Base-by-base conservation (phyloP, 2,888 invertebrate species). In the Colostygia pectinataria region DNA sequence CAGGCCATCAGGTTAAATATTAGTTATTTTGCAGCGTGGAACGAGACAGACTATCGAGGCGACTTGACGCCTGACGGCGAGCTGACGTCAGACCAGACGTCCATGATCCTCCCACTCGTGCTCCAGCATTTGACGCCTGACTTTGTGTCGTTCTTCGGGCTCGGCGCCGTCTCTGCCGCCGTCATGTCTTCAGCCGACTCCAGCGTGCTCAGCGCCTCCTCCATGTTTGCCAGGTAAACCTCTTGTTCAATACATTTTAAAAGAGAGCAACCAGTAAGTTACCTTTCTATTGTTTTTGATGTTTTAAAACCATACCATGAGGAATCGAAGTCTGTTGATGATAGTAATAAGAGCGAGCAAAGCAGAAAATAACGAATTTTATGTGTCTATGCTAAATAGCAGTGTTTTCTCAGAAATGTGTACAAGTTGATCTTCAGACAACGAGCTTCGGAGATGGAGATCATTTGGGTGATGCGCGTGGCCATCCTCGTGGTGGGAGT, bases 171-270 rank as follows among this genome's bases (percentile, higher is more conserved):
- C 4, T 99, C 99, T 0, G 99, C 99, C 0, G 99, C 99, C 12
- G 99, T 99, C 59, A 99, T 99, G 99, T 99, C 99, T 25, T 99
- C 99, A 0, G 99, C 99, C 0, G 99, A 99, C 86, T 99, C 99
- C 42, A 99, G 99, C 64, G 98, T 99, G 39, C 92, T 99, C 12
- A 98, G 99, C 13, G 99, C 99, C 2, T 97, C 98, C 64, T 98
- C 99, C 18, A 99, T 99, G 99, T 99, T 99, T 78, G 99, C 99
- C 55, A 93, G 91, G 91, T 90, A 14, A 1, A 20, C 5, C 6
- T 5, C 1, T 2, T 2, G 5, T 5, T 6, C 1, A 1, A 5
- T 20, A 20, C 6, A 20, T 20, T 20, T 20, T 2, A 4, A 4
- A 5, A 15, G 15, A 15, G 4, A 15, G 15, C 2, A 4, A 15